Base-by-base conservation (phyloP, 2,888 invertebrate genomes). In the Heteromyza rotundicornis region DNA sequence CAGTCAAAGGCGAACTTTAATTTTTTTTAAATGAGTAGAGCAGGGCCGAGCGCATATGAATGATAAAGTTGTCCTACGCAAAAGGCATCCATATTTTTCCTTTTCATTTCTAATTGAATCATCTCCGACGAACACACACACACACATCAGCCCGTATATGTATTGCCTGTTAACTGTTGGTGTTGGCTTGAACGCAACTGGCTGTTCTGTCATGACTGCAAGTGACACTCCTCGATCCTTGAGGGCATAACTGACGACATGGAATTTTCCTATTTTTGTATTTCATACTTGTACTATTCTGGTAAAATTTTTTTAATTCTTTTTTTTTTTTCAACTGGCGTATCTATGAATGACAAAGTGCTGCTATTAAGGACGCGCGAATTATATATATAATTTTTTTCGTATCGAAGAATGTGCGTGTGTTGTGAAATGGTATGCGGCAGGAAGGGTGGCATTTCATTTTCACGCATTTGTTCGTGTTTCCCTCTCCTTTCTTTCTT, bases 181-280 rank as follows among this genome's bases (percentile, higher is more conserved):
- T 32, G 32, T 32, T 32, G 32, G 32, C n/a, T n/a, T n/a, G n/a
- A n/a, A n/a, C n/a, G n/a, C n/a, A n/a, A n/a, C n/a, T n/a, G n/a
- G n/a, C n/a, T n/a, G n/a, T n/a, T n/a, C n/a, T n/a, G n/a, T 50
- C 50, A 50, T 50, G 3, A n/a, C 52, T 52, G 24, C 32, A 52
- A 52, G 24, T 27, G 24, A 52, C 24, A 52, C 27, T 10, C 50
- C n/a, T n/a, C 7, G 23, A 7, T 14, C 12, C 40, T 40, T n/a
- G 40, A 40, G 40, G 40, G 16, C 14, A 40, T 40, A n/a, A n/a
- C 40, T 40, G 40, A 32, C 32, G 32, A 12, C 32, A 32, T 32
- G 12, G 32, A 32, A 32, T 40, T 40, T 40, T 40, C 14, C 3
- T 40, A n/a, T 40, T 40, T 10, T 40, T 10, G n/a, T n/a, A n/a